Evolutionary conservation across 1,140 invertebrate genomes (phyloP), one percentile per base, ranked within the genome.

Genomic region (Aricia agestis): DNA sequence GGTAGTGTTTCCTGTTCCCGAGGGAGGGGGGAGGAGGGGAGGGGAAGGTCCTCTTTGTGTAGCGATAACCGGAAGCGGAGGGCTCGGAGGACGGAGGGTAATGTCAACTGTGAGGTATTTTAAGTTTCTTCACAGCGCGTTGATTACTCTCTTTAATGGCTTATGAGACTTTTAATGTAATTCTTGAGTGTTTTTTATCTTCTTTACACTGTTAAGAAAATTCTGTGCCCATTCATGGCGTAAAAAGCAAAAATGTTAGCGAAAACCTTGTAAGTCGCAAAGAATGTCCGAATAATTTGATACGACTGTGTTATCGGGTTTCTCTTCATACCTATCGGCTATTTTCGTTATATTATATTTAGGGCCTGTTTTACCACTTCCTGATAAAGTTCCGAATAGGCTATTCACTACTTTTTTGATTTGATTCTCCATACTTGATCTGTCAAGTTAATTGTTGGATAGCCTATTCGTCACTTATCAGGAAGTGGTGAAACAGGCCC

Each of bases 1-100:
- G 89, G 89, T 91, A 91, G 87, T 91, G 81, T 89, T 87, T 91
- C 89, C 89, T 83, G 82, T 91, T 89, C 86, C 86, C 81, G 84
- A 74, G 73, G 80, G 76, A 74, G 75, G 79, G 76, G 69, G 73
- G 77, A 73, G 70, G 69, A 72, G 72, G 77, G 77, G 77, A 81
- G 74, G 73, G 76, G 78, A 72, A 74, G 80, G 81, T 83, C 77
- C 83, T 83, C 84, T 91, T 89, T 91, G 85, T 90, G 84, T 86
- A 82, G 86, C 84, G 85, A 91, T 91, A 91, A 91, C 89, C 89
- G 89, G 89, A 91, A 87, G 83, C 82, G 76, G 77, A 89, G 89
- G 89, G 89, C 83, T 81, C 84, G 73, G 79, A 87, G 86, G 83
- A 87, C 84, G 79, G 84, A 84, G 84, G 85, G 88, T 90, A 87